Conservation (phyloP, 2,888 invertebrate species). For the Fragum fragum region DNA sequence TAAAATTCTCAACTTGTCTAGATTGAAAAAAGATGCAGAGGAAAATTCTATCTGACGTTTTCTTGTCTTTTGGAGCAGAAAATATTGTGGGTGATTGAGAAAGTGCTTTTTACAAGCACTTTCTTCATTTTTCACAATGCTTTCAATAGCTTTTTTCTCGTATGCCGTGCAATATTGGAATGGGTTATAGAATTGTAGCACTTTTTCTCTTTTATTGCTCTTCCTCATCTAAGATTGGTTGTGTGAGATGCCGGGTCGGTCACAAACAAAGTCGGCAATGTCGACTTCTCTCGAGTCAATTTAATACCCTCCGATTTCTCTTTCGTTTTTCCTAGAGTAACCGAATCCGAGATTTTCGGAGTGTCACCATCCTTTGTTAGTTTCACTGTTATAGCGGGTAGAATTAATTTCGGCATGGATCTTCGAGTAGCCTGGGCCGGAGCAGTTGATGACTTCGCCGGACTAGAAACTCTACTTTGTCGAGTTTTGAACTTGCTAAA, state of each 20-base stretch:
- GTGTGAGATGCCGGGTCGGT: constrained; percentile 43
- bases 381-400: constrained; percentile 74
- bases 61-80: too few species aligned
- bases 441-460: constrained; percentile 33
- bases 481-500: constrained; percentile 59
- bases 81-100: too few species aligned
- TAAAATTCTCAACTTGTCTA: too few species aligned
- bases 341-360: constrained; percentile 27
- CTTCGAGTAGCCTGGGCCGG: constrained; percentile 38
- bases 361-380: constrained; percentile 36
- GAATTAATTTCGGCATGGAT: constrained; percentile 66
- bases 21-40: background rate
- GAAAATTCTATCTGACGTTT: background rate
- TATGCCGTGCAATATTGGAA: background rate
- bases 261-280: constrained; percentile 54
- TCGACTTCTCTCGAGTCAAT: constrained; percentile 27
- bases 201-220: background rate
- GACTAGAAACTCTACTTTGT: constrained; percentile 54
- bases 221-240: constrained; percentile 17
- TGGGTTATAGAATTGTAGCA: background rate
- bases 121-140: too few species aligned
- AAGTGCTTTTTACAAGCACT: too few species aligned
- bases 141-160: too few species aligned
- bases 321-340: constrained; percentile 14
- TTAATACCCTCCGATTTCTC: constrained; percentile 6